These are phyloP conservation scores for Grapholita molesta DNA, from an alignment of 1,140 invertebrate species.

Conservation along the genomic window DNA sequence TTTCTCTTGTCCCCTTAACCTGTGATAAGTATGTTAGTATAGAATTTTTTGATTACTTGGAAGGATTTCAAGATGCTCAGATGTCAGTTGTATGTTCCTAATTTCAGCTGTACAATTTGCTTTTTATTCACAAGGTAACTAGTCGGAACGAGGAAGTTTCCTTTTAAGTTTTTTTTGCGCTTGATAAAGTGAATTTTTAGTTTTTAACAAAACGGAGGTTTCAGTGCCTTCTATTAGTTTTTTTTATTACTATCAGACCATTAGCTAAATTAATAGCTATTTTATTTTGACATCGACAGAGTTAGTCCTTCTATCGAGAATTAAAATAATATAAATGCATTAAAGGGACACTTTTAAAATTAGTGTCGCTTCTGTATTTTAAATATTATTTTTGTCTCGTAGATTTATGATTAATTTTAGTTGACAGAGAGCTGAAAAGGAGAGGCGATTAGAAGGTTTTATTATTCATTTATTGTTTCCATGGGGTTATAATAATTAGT, in stretches of 20 bases:
- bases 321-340: neutral
- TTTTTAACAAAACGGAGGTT: slow-evolving; percentile 33
- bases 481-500: slow-evolving; percentile 60
- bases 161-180: slow-evolving; percentile 46
- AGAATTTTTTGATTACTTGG: slow-evolving; percentile 63
- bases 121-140: slow-evolving; percentile 56
- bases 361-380: neutral
- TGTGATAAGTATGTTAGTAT: slow-evolving; percentile 76
- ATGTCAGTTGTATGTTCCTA: slow-evolving; percentile 67
- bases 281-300: neutral
- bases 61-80: slow-evolving; percentile 68
- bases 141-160: slow-evolving; percentile 51
- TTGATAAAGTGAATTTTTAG: slow-evolving; percentile 52
- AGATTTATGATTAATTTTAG: neutral
- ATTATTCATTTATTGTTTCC: slow-evolving; percentile 76
- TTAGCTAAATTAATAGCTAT: neutral
- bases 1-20: slow-evolving; percentile 77
- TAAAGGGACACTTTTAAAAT: neutral
- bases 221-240: slow-evolving; percentile 37
- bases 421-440: slow-evolving; percentile 29
- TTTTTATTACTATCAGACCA: slow-evolving; percentile 28
- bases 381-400: neutral
- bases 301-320: neutral
- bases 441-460: slow-evolving; percentile 55
- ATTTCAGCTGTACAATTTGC: slow-evolving; percentile 68